Percentiles rank a stretch among this genome's conserved stretches.
phyloP scores from a whole-genome alignment of 2,888 invertebrate species.

The Cristatella mucedo region DNA sequence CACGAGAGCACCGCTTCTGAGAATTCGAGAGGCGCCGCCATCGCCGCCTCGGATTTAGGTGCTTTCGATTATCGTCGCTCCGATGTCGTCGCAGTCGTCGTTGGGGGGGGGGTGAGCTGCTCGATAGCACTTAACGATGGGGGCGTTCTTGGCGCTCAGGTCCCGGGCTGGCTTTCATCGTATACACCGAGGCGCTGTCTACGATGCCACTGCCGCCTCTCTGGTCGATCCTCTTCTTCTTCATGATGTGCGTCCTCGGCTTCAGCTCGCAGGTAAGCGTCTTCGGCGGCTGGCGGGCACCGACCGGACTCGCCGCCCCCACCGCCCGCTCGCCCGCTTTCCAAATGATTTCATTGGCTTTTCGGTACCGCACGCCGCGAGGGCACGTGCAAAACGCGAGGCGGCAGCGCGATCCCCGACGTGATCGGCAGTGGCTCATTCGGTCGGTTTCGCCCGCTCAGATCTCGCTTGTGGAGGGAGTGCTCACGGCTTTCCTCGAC shows the following conservation, averaged over 20 bases:
- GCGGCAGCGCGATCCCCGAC: too few species aligned
- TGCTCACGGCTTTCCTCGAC: slow-evolving; percentile 15
- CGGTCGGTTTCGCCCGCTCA: too few species aligned
- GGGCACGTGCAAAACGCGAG: too few species aligned
- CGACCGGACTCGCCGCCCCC: too few species aligned
- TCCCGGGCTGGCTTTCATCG: slow-evolving; percentile 19
- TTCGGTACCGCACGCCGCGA: too few species aligned
- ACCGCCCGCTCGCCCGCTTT: too few species aligned
- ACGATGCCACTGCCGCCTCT: slow-evolving; percentile 19
- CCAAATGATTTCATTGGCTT: too few species aligned
- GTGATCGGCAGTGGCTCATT: too few species aligned
- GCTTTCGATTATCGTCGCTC: too few species aligned
- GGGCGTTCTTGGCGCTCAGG: slow-evolving; percentile 14
- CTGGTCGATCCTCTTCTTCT: slow-evolving; percentile 19
- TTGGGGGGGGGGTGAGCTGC: background rate
- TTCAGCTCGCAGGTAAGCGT: slow-evolving; percentile 18
- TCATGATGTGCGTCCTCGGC: slow-evolving; percentile 19
- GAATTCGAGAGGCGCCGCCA: too few species aligned
- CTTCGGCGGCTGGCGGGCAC: background rate
- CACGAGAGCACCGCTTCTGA: too few species aligned
- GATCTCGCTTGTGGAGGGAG: slow-evolving; percentile 17
- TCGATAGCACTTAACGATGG: background rate
- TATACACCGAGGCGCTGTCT: slow-evolving; percentile 19
- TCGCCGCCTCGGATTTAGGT: too few species aligned
- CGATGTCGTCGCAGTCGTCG: background rate